Evolutionary conservation across 2,113 vertebrate species (phyloP).

Genomic region (Eupsittula cactorum): DNA sequence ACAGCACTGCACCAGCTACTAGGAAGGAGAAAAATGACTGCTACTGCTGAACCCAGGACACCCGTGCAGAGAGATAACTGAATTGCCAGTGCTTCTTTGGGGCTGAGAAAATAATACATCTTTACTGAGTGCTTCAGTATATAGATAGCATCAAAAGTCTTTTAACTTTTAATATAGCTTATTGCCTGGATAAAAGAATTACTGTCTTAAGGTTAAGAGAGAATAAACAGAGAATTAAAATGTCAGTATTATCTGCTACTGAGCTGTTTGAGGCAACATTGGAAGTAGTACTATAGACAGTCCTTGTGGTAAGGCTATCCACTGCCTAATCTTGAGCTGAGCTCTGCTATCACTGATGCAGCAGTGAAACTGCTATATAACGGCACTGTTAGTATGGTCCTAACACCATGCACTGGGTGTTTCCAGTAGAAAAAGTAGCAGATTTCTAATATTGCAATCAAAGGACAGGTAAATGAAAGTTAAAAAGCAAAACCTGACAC

Average conservation of each 20-base stretch:
- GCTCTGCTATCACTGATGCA: background rate
- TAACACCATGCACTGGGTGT: background rate
- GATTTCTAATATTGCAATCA: background rate
- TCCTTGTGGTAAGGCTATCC: background rate
- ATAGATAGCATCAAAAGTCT: background rate
- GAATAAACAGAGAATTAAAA: background rate
- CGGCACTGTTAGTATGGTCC: background rate
- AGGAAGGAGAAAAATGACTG: too few relatives aligned
- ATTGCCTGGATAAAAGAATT: background rate
- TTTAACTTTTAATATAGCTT: background rate
- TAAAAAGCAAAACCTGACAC: background rate
- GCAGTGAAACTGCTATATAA: background rate
- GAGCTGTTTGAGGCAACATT: background rate
- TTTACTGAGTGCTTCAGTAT: background rate
- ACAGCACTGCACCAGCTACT: too few relatives aligned
- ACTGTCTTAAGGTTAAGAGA: background rate
- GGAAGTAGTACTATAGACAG: background rate
- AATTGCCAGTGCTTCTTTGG: background rate
- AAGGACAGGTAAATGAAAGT: background rate
- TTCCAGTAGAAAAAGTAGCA: background rate
- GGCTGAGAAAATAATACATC: background rate
- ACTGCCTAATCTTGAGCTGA: background rate
- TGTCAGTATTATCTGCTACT: background rate
- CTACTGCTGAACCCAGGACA: too few relatives aligned
- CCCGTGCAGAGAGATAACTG: background rate